Percentiles rank a stretch among this genome's conserved stretches.
phyloP scores from a whole-genome alignment of 2,888 invertebrate species.

The Hirtodrosophila trivittata region DNA sequence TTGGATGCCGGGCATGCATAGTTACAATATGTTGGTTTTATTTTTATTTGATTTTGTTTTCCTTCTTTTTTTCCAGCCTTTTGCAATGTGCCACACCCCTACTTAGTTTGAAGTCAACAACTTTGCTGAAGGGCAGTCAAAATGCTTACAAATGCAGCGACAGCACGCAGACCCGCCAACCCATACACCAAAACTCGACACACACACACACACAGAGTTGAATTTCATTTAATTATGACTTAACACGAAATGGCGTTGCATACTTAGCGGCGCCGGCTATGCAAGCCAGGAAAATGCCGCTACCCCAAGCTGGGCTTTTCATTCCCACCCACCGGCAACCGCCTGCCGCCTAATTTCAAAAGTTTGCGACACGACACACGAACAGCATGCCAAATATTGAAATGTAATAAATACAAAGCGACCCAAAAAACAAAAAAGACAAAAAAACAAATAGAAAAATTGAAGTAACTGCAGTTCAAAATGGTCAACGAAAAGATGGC shows the following conservation, averaged over 20 bases:
- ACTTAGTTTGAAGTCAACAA: constrained; percentile 43
- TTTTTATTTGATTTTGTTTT: constrained; percentile 9
- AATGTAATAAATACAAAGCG: constrained; percentile 63
- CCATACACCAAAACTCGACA: constrained; percentile 1
- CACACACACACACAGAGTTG: constrained; percentile 29
- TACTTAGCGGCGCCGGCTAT: constrained; percentile 60
- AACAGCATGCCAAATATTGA: constrained; percentile 65
- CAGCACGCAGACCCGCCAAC: constrained; percentile 42
- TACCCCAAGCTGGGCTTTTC: not conserved
- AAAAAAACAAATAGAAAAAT: constrained; percentile 11
- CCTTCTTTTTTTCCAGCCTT: constrained; percentile 5
- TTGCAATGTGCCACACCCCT: constrained; percentile 37
- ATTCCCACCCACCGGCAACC: not conserved
- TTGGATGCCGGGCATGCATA: constrained; percentile 42
- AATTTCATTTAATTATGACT: constrained; percentile 73
- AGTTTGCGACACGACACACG: constrained; percentile 56
- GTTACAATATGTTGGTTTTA: constrained; percentile 33
- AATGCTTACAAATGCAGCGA: constrained; percentile 51
- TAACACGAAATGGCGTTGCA: constrained; percentile 74
- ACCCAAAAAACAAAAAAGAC: constrained; percentile 44
- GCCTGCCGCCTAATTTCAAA: constrained; percentile 44
- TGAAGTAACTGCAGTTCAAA: constrained; percentile 1
- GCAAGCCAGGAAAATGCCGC: constrained; percentile 51
- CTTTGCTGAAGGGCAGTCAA: constrained; percentile 49
- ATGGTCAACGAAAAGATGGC: not conserved